Percentiles rank a stretch among this genome's conserved stretches.
These are phyloP conservation scores for Semotilus atromaculatus DNA, from an alignment of 2,797 vertebrate genomes.

Conservation along the genomic window DNA sequence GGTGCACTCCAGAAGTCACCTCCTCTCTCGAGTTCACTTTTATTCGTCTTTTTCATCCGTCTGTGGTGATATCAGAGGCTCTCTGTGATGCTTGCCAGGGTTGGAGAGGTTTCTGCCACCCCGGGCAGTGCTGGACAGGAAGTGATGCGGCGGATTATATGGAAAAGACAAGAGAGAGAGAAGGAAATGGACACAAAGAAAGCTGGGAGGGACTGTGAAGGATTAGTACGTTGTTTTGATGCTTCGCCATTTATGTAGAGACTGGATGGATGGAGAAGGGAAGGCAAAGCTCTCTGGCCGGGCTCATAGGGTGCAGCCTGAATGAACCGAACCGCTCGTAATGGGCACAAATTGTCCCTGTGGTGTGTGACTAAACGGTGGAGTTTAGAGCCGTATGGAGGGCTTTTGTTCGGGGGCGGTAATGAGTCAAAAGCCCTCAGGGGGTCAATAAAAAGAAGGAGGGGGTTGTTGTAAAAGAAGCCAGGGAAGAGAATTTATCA, in stretches of 20 bases:
- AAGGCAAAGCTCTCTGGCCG: conserved; percentile 34
- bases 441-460: conserved; percentile 60
- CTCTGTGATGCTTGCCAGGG: conserved; percentile 41
- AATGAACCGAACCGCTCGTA: conserved; percentile 49
- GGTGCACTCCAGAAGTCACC: conserved; percentile 61
- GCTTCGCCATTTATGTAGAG: conserved; percentile 53
- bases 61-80: conserved; percentile 36
- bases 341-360: conserved; percentile 55
- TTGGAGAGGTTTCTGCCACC: conserved; percentile 40
- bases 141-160: conserved; percentile 61
- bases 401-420: conserved; percentile 54
- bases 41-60: conserved; percentile 22
- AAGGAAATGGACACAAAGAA: conserved; percentile 56
- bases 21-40: conserved; percentile 27
- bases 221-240: conserved; percentile 64
- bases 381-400: conserved; percentile 54
- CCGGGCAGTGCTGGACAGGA: conserved; percentile 50
- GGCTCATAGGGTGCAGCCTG: conserved; percentile 45
- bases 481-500: conserved; percentile 59
- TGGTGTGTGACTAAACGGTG: conserved; percentile 58
- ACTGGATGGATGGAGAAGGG: conserved; percentile 30
- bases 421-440: conserved; percentile 61
- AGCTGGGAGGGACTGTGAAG: conserved; percentile 56
- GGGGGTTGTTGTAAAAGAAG: conserved; percentile 52
- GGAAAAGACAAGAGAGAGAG: conserved; percentile 52